Evolutionary conservation across 1,140 invertebrate genomes (phyloP).

Genomic region (Triops longicaudatus): DNA sequence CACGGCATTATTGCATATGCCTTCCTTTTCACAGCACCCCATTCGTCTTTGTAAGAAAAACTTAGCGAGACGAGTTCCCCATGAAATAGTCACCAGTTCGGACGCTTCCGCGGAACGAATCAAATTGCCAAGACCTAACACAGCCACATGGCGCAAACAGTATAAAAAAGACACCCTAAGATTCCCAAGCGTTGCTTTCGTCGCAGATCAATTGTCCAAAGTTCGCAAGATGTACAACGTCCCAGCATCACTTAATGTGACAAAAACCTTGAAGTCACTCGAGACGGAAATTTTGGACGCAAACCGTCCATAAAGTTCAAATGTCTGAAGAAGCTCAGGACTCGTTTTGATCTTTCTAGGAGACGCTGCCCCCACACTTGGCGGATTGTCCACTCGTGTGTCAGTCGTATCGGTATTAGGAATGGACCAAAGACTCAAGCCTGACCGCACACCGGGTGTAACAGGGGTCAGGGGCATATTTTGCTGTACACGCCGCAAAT

Average conservation of each 20-base stretch:
- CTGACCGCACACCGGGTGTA: slow-evolving; percentile 3
- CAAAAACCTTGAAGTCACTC: slow-evolving; percentile 13
- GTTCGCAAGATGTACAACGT: slow-evolving; percentile 23
- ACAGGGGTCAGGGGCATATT: slow-evolving; percentile 21
- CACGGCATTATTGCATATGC: neutral
- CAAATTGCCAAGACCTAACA: neutral
- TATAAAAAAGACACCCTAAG: neutral
- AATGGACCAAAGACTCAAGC: neutral
- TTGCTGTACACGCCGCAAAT: slow-evolving; percentile 15
- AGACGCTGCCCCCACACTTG: neutral
- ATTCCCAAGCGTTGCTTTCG: neutral
- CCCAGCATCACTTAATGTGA: slow-evolving; percentile 23
- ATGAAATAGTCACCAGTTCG: neutral
- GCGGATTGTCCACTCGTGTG: neutral
- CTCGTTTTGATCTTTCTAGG: neutral
- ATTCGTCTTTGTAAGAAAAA: neutral
- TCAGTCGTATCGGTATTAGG: neutral
- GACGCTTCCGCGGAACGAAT: neutral
- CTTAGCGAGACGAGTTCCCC: neutral
- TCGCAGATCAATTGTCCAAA: neutral
- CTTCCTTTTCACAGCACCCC: neutral
- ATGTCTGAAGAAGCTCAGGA: slow-evolving; percentile 19
- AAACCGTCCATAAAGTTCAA: slow-evolving; percentile 23
- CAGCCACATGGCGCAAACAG: neutral
- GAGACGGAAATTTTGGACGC: slow-evolving; percentile 26